These are phyloP conservation scores for Morone chrysops DNA, from an alignment of 2,113 vertebrate genomes.

Conservation along the genomic window DNA sequence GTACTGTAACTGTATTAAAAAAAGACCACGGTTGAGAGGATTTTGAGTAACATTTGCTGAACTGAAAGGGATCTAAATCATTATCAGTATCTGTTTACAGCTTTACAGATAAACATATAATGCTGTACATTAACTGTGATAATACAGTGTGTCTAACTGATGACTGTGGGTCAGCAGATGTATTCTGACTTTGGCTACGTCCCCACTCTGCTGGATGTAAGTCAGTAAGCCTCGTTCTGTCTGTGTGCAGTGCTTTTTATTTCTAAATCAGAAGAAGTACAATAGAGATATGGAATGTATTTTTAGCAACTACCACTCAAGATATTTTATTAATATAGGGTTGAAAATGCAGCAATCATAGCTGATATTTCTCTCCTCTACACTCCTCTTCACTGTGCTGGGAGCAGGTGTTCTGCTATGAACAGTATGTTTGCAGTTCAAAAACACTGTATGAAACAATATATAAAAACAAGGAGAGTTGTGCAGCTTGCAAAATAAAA, in stretches of 20 bases:
- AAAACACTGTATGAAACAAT: too few relatives aligned
- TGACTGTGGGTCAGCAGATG: constrained; percentile 71
- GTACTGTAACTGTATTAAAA: too few relatives aligned
- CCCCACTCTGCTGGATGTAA: constrained; percentile 71
- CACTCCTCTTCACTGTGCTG: not conserved
- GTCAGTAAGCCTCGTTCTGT: constrained; percentile 40
- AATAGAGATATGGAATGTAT: not conserved
- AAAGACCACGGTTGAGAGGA: too few relatives aligned
- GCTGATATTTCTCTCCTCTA: not conserved
- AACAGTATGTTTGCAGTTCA: not conserved
- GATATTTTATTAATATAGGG: constrained; percentile 16
- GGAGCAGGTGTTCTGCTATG: not conserved
- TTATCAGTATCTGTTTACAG: not conserved
- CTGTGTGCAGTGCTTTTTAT: constrained; percentile 50
- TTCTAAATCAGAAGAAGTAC: not conserved
- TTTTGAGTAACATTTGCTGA: not conserved
- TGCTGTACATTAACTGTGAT: not conserved
- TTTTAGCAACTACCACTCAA: not conserved
- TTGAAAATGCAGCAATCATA: not conserved
- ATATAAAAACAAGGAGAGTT: too few relatives aligned
- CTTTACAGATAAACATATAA: not conserved
- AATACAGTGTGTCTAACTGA: constrained; percentile 18
- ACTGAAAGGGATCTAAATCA: not conserved
- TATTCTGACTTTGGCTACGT: constrained; percentile 60
- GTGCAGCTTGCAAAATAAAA: too few relatives aligned